Base-by-base conservation (phyloP, 1,140 invertebrate genomes). In the Macrostomum lignano region DNA sequence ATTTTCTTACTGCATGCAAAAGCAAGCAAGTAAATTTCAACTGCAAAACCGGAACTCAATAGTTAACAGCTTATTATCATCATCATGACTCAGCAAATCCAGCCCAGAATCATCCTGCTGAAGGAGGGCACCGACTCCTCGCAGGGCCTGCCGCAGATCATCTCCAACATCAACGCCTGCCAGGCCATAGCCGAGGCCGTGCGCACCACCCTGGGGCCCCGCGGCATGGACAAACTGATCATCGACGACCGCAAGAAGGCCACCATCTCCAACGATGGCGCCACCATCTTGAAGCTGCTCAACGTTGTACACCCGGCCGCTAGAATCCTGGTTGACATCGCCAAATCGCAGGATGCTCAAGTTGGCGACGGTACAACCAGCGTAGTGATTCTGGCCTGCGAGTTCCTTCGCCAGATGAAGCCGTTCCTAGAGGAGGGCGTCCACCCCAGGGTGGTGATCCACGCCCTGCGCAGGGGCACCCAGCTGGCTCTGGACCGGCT, bases 91-190 rank as follows among this genome's bases (percentile, higher is more conserved):
- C 28, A 30, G 20, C 20, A 17, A 19, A 38, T 58, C 82, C 79
- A 91, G 73, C 78, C 77, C 41, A 84, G 88, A 67, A 94, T 98
- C 45, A 72, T 98, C 46, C 63, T 98, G 29, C 60, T 98, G 42
- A 88, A 86, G 65, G 88, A 98, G 58, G 91, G 91, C 7, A 96
- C 91, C 14, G 86, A 96, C 51, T 70, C 71, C 40, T 73, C 75
- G 11, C 84, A 98, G 60, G 91, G 88, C 22, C 84, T 81, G 47
- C 70, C 74, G 3, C 88, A 98, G 53, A 62, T 98, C 26, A 69
- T 96, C 38, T 91, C 79, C 25, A 99, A 98, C 56, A 96, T 99
- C 55, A 93, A 81, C 71, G 91, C 91, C n/a, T 98, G 91, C 53
- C 74, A 82, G 59, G 66, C 72, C 7, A 72, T 98, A 26, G 77